These are phyloP conservation scores for Leistus spinibarbis DNA, from an alignment of 2,888 invertebrate genomes.

Conservation along the genomic window DNA sequence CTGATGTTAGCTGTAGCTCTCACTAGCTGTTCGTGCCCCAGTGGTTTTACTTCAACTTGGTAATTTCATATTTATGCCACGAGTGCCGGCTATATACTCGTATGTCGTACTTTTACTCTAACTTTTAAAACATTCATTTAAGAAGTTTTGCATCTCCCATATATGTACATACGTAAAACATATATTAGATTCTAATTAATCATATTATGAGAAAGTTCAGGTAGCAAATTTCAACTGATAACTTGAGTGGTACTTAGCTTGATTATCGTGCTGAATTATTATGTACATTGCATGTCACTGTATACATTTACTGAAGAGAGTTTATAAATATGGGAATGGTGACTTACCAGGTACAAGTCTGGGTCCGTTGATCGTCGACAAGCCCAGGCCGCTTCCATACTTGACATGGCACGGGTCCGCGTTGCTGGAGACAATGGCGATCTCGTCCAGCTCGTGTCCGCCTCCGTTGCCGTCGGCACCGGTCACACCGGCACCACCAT, in stretches of 20 bases:
- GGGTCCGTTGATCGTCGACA: constrained; percentile 65
- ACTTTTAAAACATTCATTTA: background rate
- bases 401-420: constrained; percentile 62
- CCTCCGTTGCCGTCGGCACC: constrained; percentile 41
- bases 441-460: constrained; percentile 68
- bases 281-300: background rate
- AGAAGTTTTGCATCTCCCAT: background rate
- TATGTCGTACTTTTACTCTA: too few relatives aligned
- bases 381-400: constrained; percentile 63
- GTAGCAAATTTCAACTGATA: background rate
- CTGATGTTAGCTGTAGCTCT: background rate
- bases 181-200: background rate
- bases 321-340: too few relatives aligned
- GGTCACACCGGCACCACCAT: constrained; percentile 19
- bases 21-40: background rate
- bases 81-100: background rate
- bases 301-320: background rate
- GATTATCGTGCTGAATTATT: background rate
- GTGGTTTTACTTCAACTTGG: background rate
- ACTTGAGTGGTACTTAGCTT: background rate
- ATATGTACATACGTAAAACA: background rate
- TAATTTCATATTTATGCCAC: background rate
- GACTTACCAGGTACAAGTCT: constrained; percentile 64
- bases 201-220: background rate
- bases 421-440: constrained; percentile 68